phyloP scores from a whole-genome alignment of 2,113 vertebrate species.

The Cacatua alba region DNA sequence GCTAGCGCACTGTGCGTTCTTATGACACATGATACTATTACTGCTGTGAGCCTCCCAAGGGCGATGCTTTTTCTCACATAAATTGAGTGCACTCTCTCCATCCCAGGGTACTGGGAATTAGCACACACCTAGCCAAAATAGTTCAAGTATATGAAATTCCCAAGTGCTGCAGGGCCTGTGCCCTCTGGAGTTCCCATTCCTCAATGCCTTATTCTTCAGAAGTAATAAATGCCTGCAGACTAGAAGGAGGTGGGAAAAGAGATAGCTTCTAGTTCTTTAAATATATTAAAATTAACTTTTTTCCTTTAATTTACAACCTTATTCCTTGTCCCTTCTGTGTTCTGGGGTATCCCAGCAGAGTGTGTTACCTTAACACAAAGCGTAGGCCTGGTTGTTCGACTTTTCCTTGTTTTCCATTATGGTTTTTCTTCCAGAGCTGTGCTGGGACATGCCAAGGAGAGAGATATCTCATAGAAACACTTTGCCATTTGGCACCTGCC shows the following conservation, averaged over 20 bases:
- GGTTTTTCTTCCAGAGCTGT: conserved; percentile 18
- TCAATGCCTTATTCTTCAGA: neutral
- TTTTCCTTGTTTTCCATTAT: neutral
- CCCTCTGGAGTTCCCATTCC: neutral
- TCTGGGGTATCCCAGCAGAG: neutral
- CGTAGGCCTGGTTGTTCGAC: neutral
- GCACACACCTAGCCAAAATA: neutral
- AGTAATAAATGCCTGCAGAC: neutral
- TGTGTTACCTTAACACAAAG: accelerated
- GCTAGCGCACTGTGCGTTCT: neutral
- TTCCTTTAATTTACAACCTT: neutral
- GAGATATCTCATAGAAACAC: neutral
- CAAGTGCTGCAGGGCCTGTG: neutral
- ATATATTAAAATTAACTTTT: neutral
- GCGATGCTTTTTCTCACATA: neutral
- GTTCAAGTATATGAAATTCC: neutral
- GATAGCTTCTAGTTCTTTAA: neutral
- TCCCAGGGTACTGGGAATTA: neutral
- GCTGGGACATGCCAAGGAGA: neutral
- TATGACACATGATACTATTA: neutral
- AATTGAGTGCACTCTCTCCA: neutral
- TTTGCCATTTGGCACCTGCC: neutral
- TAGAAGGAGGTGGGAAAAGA: neutral
- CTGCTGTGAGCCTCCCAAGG: conserved; percentile 5
- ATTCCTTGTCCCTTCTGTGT: neutral